Percentiles rank a stretch among this genome's conserved stretches.
Conservation (phyloP, 2,888 invertebrate species). For the Hydroisotoma schaefferi region DNA sequence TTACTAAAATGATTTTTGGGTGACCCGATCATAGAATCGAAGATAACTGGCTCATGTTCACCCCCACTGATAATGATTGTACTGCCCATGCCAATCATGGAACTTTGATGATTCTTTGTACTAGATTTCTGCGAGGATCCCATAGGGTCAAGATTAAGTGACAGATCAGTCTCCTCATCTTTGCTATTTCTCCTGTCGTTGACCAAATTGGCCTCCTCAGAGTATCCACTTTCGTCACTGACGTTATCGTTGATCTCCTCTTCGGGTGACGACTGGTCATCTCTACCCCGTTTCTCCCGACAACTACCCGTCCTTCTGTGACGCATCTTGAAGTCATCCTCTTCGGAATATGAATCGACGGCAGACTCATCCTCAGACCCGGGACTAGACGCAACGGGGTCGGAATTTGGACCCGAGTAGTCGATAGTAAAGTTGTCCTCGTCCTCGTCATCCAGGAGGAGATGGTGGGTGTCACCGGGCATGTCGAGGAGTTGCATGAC, state of each 20-base stretch:
- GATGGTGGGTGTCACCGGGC: constrained; percentile 31
- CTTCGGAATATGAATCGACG: constrained; percentile 30
- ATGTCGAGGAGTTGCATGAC: constrained; percentile 47
- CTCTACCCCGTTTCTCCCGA: constrained; percentile 25
- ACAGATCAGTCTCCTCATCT: neutral
- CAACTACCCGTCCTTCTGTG: neutral
- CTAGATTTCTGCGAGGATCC: neutral
- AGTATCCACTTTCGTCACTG: constrained; percentile 88
- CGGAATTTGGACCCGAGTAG: constrained; percentile 38
- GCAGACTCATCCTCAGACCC: constrained; percentile 30
- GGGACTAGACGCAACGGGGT: constrained; percentile 43
- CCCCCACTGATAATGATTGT: constrained; percentile 4
- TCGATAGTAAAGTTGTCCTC: constrained; percentile 36
- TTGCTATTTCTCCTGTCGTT: neutral
- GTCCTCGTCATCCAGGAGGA: constrained; percentile 19
- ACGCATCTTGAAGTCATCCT: constrained; percentile 34
- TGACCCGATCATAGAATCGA: neutral
- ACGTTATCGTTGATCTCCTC: constrained; percentile 63
- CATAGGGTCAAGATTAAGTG: neutral
- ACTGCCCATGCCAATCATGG: too few relatives aligned
- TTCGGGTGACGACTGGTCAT: constrained; percentile 32
- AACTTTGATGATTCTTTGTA: constrained; percentile 9
- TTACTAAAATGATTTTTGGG: neutral
- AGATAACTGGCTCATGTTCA: constrained; percentile 1
- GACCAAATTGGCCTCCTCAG: constrained; percentile 58